Base-by-base conservation (phyloP, 2,113 vertebrate species). In the Kryptolebias marmoratus region DNA sequence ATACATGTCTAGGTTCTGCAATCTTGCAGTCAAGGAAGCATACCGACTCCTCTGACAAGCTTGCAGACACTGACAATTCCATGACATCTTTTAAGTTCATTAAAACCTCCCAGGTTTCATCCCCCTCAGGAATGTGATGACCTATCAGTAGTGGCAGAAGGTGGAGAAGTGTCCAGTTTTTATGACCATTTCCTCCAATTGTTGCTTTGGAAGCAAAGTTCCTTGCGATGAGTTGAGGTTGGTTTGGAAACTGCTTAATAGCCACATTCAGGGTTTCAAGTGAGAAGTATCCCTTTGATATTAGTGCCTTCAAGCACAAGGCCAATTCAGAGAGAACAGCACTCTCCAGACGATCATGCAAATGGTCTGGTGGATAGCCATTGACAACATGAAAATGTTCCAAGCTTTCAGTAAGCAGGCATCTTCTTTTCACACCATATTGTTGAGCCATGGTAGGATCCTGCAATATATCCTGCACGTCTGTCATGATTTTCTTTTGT, bases 341-440 rank as follows among this genome's bases (percentile, higher is more conserved):
- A 14, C 60, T 73, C 22, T 77, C 68, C 39, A 81, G 2, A 32
- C 81, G 63, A 72, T 76, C 63, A 68, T 84, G 82, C 27, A 81
- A 49, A 32, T 78, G 0, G 11, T 80, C 69, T n/a, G 73, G 73
- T 0, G 73, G 75, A 7, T 45, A 84, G 12, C 79, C 65, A 59
- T 62, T n/a, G 8, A 69, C 45, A 28, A 62, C 50, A 65, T 85
- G 67, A 76, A 75, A 75, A 55, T 75, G 60, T 67, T 78, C 5
- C 61, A 80, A 56, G 42, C 49, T 75, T 36, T 70, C n/a, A 75
- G 18, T 75, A 4, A 80, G 28, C 0, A 42, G 48, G 4, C 27
- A 56, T 13, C 36, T 18, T 47, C 55, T 6, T 65, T 71, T 71
- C 4, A 75, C 71, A 31, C 66, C 66, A 50, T 70, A 73, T 11